Evolutionary conservation across 2,113 vertebrate species (phyloP), one percentile per base, ranked within the genome.

Genomic region (Caranx ignobilis): DNA sequence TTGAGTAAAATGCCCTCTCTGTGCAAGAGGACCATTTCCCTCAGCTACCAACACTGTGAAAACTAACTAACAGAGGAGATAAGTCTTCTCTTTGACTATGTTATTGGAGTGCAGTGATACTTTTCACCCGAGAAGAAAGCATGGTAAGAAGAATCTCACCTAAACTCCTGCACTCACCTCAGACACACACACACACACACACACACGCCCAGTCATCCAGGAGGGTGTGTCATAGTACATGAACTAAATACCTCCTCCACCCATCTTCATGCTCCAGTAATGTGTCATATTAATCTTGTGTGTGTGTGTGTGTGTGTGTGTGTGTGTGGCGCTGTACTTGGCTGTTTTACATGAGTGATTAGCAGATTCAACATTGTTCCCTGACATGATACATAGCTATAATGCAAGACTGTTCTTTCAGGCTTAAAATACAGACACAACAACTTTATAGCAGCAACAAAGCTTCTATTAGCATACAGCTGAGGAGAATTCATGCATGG

Each of bases 1-100:
- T 93, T 94, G 26, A 93, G 86, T 81, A 92, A 88, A 91, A 93
- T 75, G 21, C 83, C 89, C 50, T 90, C 85, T 60, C 82, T 66
- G 70, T 86, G 82, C 56, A 93, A 73, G 90, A 89, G 92, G 16
- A 93, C 21, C 91, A 93, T 93, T 61, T 92, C 89, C 75, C 15
- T 79, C 80, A 56, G 45, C 48, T 61, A 54, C 69, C 57, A 70
- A 31, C 60, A 6, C 81, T 11, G 35, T 61, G n/a, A 60, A 62
- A 41, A 61, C 66, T 3, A 78, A 68, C 70, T 62, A 50, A 73
- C 2, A 2, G 13, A 67, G 56, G 12, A 73, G 31, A 71, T 16
- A 47, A 50, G 39, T 35, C 32, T 84, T 39, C 39, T 31, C 31
- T 81, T 31, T 61, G 63, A 59, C 32, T 52, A 10, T 0, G n/a